phyloP scores from a whole-genome alignment of 1,140 invertebrate species.

The Euglossa dilemma region DNA sequence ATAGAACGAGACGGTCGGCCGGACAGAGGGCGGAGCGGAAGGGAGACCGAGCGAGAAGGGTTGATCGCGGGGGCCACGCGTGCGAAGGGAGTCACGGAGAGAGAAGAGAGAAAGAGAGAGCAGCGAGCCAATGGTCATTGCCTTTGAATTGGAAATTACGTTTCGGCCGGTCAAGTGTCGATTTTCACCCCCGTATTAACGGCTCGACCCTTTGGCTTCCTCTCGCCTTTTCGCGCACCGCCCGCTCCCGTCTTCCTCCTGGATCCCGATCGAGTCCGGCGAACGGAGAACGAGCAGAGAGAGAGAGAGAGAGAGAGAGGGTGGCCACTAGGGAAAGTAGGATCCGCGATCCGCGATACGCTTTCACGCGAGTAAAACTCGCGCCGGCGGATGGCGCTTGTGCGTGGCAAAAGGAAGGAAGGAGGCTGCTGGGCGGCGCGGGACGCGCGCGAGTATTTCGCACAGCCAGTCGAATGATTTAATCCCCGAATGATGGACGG shows the following conservation, averaged over 20 bases:
- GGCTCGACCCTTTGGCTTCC: not conserved
- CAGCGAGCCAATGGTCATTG: constrained; percentile 75
- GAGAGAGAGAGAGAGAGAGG: no score
- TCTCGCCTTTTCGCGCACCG: not conserved
- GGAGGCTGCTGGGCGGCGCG: constrained; percentile 26
- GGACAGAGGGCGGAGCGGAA: constrained; percentile 6
- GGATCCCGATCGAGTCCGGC: no score
- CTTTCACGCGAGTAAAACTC: constrained; percentile 5
- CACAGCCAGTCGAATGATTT: constrained; percentile 75
- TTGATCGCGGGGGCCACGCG: constrained; percentile 33
- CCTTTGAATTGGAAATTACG: constrained; percentile 81
- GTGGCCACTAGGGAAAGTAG: no score
- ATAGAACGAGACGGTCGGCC: constrained; percentile 69
- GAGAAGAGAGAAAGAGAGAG: not conserved
- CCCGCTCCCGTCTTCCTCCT: no score
- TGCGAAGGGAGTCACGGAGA: constrained; percentile 38
- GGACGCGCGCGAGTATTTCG: constrained; percentile 55
- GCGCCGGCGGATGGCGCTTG: not conserved
- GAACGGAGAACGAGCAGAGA: not conserved
- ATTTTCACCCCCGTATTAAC: constrained; percentile 72
- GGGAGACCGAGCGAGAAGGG: constrained; percentile 9
- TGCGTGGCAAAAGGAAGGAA: constrained; percentile 9
- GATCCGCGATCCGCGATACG: no score
- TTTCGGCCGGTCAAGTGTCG: constrained; percentile 75
- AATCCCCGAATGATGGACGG: constrained; percentile 81